phyloP scores from a whole-genome alignment of 2,888 invertebrate genomes.

The Lysandra bellargus region DNA sequence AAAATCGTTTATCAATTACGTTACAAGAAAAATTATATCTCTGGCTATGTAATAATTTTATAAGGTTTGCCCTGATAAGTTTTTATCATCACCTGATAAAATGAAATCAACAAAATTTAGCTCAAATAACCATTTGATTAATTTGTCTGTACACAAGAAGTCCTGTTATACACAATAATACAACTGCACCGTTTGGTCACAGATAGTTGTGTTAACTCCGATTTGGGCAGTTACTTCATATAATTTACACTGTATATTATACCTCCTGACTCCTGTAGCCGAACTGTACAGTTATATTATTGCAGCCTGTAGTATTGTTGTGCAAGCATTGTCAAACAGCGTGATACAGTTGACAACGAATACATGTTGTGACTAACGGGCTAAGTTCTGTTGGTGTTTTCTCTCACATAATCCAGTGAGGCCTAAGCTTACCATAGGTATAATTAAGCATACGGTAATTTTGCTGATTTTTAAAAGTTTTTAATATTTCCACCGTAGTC shows the following conservation, averaged over 20 bases:
- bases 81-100: not conserved
- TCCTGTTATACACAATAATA: too few relatives aligned
- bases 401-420: conserved; percentile 24
- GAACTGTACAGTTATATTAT: too few relatives aligned
- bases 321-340: not conserved
- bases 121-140: not conserved
- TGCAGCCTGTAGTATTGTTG: not conserved
- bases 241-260: too few relatives aligned
- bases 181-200: not conserved
- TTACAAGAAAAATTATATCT: not conserved
- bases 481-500: not conserved
- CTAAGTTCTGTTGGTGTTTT: conserved; percentile 43
- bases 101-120: not conserved
- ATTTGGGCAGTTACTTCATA: too few relatives aligned
- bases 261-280: too few relatives aligned
- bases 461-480: not conserved
- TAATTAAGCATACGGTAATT: not conserved
- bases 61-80: not conserved
- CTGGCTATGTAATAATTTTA: not conserved
- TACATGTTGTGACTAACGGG: conserved; percentile 59
- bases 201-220: not conserved
- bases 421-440: conserved; percentile 18
- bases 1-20: not conserved
- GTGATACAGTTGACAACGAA: conserved; percentile 59
- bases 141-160: not conserved